phyloP scores from a whole-genome alignment of 2,113 vertebrate species.

The Phyllostomus hastatus region DNA sequence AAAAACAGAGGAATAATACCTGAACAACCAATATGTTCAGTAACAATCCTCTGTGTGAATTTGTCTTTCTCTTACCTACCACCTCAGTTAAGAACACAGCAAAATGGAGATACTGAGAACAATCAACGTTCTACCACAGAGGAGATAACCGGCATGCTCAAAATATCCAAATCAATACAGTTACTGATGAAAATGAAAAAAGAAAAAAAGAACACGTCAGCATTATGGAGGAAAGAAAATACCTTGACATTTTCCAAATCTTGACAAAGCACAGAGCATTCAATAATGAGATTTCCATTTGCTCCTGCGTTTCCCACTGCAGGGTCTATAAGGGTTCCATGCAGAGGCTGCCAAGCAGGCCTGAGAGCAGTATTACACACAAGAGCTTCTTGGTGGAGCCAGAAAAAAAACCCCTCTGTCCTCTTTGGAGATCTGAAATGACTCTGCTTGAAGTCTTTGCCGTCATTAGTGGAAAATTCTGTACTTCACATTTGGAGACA shows the following conservation, averaged over 20 bases:
- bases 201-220: neutral
- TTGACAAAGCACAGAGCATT: neutral
- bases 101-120: too few relatives aligned
- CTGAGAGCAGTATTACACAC: neutral
- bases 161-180: too few relatives aligned
- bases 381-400: neutral
- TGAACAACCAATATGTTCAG: neutral
- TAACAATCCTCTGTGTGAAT: neutral
- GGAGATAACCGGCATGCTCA: too few relatives aligned
- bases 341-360: neutral
- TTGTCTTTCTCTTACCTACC: constrained; percentile 21
- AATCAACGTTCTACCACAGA: too few relatives aligned
- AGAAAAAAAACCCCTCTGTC: neutral
- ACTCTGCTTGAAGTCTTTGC: constrained; percentile 33
- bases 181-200: too few relatives aligned
- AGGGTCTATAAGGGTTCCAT: neutral
- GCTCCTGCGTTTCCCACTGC: neutral
- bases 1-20: neutral
- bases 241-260: constrained; percentile 14
- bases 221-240: neutral
- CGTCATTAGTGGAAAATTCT: constrained; percentile 34
- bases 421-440: neutral
- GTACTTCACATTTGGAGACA: constrained; percentile 10
- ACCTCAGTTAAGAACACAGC: constrained; percentile 38
- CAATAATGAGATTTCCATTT: constrained; percentile 45